Percentiles rank a stretch among this genome's conserved stretches.
These are phyloP conservation scores for Caenorhabditis drosophilae DNA, from an alignment of 2,888 invertebrate species.

Conservation along the genomic window DNA sequence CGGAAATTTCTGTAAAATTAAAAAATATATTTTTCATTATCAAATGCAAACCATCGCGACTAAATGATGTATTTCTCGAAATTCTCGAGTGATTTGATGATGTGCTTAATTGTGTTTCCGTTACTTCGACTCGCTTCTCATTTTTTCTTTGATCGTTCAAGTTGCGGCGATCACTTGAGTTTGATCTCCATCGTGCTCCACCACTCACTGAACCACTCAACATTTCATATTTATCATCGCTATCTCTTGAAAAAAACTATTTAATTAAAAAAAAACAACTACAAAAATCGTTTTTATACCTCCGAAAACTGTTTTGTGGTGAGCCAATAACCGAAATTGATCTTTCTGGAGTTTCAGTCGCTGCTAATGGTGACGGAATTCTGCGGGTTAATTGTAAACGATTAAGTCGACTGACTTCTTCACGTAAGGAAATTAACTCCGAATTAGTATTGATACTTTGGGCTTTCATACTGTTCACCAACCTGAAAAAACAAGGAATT, in stretches of 20 bases:
- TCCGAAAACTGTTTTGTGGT: too few relatives aligned
- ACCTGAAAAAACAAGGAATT: conserved; percentile 11
- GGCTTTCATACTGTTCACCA: conserved; percentile 25
- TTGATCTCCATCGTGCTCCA: conserved; percentile 31
- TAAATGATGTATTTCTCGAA: conserved; percentile 16
- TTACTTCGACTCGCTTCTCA: conserved; percentile 14
- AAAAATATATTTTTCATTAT: too few relatives aligned
- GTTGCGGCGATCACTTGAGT: conserved; percentile 30
- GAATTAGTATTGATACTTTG: conserved; percentile 25
- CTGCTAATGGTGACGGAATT: conserved; percentile 26
- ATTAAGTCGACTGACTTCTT: conserved; percentile 26
- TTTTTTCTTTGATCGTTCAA: conserved; percentile 18
- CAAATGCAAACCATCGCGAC: conserved; percentile 21
- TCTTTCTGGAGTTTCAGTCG: not conserved
- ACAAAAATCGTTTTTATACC: too few relatives aligned
- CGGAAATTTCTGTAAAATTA: too few relatives aligned
- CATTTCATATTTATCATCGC: not conserved
- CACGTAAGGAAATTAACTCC: conserved; percentile 22
- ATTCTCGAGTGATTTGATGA: conserved; percentile 17
- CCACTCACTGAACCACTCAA: conserved; percentile 4
- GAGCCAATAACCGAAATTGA: not conserved
- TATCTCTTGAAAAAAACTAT: too few relatives aligned
- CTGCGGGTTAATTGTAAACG: conserved; percentile 18
- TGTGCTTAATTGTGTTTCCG: conserved; percentile 11
- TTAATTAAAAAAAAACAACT: too few relatives aligned